A percentile compares a stretch with the other conserved stretches of the same genome.
These are phyloP conservation scores for Neogobius melanostomus DNA, from an alignment of 2,113 vertebrate species.

Conservation along the genomic window DNA sequence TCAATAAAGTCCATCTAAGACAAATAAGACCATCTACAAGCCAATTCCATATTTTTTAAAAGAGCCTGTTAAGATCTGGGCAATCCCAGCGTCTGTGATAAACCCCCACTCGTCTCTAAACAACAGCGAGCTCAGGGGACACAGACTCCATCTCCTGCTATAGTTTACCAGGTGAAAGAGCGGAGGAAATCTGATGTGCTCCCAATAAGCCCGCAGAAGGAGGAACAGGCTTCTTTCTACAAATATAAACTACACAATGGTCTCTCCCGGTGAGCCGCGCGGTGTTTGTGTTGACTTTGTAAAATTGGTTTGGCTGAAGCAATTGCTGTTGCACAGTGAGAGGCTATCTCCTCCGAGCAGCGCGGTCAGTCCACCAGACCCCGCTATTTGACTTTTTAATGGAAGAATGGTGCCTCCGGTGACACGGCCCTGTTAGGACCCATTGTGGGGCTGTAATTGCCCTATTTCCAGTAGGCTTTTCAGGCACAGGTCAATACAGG, in stretches of 20 bases:
- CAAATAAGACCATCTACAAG: neutral
- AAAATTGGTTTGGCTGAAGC: conserved; percentile 50
- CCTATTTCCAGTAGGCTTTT: neutral
- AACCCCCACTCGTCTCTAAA: conserved; percentile 69
- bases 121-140: conserved; percentile 42
- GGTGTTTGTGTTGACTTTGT: conserved; percentile 60
- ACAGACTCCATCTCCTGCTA: conserved; percentile 48
- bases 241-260: conserved; percentile 45
- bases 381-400: conserved; percentile 35
- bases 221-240: conserved; percentile 55
- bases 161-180: conserved; percentile 70
- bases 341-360: conserved; percentile 32
- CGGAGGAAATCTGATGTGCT: conserved; percentile 67
- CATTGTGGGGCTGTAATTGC: neutral
- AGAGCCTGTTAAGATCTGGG: too few species aligned
- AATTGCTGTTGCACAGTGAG: conserved; percentile 40
- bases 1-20: conserved; percentile 18
- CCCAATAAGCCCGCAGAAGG: conserved; percentile 62
- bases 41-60: too few species aligned
- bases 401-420: neutral
- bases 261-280: conserved; percentile 52
- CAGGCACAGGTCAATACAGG: neutral
- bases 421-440: neutral
- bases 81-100: conserved; percentile 73
- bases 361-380: conserved; percentile 23